Conservation (phyloP, 2,888 invertebrate genomes). For the Cryptosula pallasiana region DNA sequence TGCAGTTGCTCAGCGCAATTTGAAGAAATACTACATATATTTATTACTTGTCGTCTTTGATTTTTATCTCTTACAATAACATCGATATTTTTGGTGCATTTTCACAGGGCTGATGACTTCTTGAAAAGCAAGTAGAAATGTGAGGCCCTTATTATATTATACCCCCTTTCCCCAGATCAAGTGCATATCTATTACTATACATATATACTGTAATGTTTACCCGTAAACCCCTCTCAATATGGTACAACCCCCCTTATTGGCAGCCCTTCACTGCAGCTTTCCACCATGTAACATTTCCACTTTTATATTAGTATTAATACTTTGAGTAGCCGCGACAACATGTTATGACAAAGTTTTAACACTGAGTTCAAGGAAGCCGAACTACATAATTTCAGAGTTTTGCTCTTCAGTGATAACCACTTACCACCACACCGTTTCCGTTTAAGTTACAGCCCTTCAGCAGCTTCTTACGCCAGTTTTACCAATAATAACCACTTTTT, state of each 20-base stretch:
- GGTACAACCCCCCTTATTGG: background rate
- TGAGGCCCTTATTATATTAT: constrained; percentile 18
- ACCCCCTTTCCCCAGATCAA: constrained; percentile 20
- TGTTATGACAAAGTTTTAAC: background rate
- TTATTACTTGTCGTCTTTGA: too few species aligned
- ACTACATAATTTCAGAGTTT: too few species aligned
- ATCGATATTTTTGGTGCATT: background rate
- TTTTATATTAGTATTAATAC: background rate
- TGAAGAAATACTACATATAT: too few species aligned
- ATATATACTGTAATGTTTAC: background rate
- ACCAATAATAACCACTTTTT: background rate
- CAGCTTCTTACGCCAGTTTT: background rate
- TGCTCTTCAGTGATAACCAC: too few species aligned
- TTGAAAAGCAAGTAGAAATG: constrained; percentile 19
- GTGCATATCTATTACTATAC: constrained; percentile 18
- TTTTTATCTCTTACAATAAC: too few species aligned
- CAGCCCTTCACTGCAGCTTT: constrained; percentile 8
- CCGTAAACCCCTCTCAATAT: constrained; percentile 8
- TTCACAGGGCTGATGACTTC: constrained; percentile 18
- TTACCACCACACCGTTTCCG: too few species aligned
- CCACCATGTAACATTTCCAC: constrained; percentile 15
- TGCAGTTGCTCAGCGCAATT: too few species aligned
- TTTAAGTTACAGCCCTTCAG: background rate
- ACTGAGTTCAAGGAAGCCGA: background rate
- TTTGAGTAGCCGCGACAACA: background rate